Conservation (phyloP, 30 jellyfish, hydroid and myxozoan genomes). For the Aurelia aurita region DNA sequence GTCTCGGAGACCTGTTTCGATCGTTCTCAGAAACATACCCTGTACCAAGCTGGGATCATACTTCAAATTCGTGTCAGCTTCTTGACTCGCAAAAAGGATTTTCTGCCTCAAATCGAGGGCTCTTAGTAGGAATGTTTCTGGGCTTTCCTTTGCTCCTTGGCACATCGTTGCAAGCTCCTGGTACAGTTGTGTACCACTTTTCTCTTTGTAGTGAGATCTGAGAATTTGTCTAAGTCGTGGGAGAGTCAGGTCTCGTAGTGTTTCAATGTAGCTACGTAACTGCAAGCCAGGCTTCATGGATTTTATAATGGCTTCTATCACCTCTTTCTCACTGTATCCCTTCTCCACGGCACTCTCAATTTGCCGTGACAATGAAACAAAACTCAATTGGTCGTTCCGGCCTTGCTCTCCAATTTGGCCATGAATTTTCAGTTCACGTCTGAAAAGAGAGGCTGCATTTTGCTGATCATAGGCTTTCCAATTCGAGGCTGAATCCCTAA, state of each 20-base stretch:
- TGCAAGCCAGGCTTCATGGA: conserved; percentile 14
- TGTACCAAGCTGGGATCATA: conserved; percentile 16
- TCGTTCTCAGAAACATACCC: conserved; percentile 3
- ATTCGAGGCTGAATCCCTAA: too few relatives aligned
- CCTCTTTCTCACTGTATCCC: conserved; percentile 30
- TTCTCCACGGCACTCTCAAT: conserved; percentile 28
- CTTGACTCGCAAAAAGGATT: not conserved
- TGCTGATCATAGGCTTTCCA: too few relatives aligned
- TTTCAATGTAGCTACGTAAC: conserved; percentile 29
- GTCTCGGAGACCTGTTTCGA: conserved; percentile 20
- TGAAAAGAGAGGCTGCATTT: too few relatives aligned
- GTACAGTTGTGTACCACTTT: conserved; percentile 46
- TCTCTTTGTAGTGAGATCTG: conserved; percentile 37
- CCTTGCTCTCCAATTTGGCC: conserved; percentile 32
- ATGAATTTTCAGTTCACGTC: too few relatives aligned
- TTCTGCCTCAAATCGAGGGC: conserved; percentile 8
- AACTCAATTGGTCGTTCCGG: conserved; percentile 9
- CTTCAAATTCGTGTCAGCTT: conserved; percentile 3
- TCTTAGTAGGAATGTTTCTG: conserved; percentile 10
- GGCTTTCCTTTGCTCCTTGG: conserved; percentile 10
- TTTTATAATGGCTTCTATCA: conserved; percentile 25
- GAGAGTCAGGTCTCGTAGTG: conserved; percentile 24
- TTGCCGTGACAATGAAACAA: conserved; percentile 24
- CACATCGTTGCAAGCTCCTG: conserved; percentile 16
- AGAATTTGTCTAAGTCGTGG: conserved; percentile 22